Evolutionary conservation across 2,797 vertebrate genomes (phyloP).

Genomic region (Aphelocoma californica): DNA sequence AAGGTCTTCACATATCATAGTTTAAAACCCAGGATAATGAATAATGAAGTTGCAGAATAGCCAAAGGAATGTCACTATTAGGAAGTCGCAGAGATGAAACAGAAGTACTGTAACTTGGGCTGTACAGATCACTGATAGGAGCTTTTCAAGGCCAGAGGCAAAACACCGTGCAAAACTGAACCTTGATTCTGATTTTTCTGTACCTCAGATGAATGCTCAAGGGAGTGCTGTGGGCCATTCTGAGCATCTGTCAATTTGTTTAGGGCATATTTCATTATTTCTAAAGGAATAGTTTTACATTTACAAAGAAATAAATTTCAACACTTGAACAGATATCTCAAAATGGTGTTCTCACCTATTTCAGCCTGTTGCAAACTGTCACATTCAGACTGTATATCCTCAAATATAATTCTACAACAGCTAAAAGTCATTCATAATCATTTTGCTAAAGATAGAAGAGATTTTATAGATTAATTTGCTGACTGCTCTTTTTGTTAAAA

Average conservation of each 20-base stretch:
- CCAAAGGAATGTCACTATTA: not conserved
- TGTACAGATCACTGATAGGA: not conserved
- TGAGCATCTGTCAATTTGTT: rapidly evolving
- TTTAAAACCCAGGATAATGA: not conserved
- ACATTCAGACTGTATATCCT: not conserved
- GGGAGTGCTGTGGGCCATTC: not conserved
- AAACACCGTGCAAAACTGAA: not conserved
- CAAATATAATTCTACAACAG: not conserved
- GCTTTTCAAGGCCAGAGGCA: not conserved
- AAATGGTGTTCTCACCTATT: not conserved
- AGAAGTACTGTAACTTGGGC: not conserved
- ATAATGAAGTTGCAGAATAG: not conserved
- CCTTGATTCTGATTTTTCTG: not conserved
- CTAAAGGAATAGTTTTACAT: not conserved
- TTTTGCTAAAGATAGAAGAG: not conserved
- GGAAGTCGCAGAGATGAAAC: not conserved
- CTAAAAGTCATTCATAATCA: not conserved
- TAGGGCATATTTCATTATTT: not conserved
- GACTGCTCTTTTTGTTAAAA: not conserved
- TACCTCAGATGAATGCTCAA: not conserved
- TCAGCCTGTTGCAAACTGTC: not conserved
- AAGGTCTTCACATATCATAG: not conserved
- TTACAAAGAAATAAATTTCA: not conserved
- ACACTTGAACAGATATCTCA: not conserved
- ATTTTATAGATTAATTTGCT: not conserved